Evolutionary conservation across 2,888 invertebrate species (phyloP), one percentile per base, ranked within the genome.

Genomic region (Drosophila parthenogenetica): DNA sequence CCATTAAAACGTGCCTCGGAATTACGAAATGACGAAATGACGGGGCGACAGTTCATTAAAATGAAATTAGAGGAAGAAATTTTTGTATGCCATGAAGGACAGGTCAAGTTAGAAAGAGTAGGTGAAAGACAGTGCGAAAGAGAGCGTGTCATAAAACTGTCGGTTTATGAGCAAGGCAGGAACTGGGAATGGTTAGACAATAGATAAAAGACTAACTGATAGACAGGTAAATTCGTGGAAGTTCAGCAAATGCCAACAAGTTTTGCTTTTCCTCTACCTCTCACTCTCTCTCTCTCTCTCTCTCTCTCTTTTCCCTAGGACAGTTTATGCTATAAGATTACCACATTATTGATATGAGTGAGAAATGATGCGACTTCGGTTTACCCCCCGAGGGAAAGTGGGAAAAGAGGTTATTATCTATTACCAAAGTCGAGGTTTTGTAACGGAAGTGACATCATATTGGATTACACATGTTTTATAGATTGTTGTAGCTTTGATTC

Each of bases 41-140:
- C 65, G 53, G 69, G 37, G 59, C 68, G 72, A 79, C 73, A 75
- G 76, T 78, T 79, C 77, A 78, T 78, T 78, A 78, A 78, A 78
- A 78, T 55, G 63, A 79, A 76, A 78, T 79, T 79, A 79, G 77
- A 65, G 59, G 74, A 65, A 60, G 49, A 49, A 49, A 40, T 37
- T 55, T 39, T 35, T 32, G 49, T 49, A n/a, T 49, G 35, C 13
- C n/a, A 42, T 22, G 19, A 39, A 39, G 40, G 49, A 22, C 39
- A 46, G 39, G 4, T 35, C 43, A 45, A 32, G 25, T 19, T 16
- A 50, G 29, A 25, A 11, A 19, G 8, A 29, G 29, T 50, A 5
- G 22, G 5, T 22, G 22, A 22, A 14, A 50, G n/a, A 13, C n/a
- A n/a, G n/a, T n/a, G 19, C 29, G 32, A 8, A 4, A 22, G 54